Evolutionary conservation across 1,140 invertebrate genomes (phyloP).

Genomic region (Drosophila biarmipes): DNA sequence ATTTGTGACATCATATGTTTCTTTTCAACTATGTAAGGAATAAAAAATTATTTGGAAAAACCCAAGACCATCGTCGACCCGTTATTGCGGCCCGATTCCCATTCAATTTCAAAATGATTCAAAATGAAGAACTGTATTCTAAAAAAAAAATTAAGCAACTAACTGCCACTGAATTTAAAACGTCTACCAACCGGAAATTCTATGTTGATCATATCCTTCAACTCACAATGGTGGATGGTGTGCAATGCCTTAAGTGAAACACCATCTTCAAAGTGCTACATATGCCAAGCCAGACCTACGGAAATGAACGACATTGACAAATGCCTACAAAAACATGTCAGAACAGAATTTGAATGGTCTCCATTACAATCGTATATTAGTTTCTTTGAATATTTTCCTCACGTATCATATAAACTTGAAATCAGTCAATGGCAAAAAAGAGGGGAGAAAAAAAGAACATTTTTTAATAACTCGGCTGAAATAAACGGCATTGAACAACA

Average conservation of each 20-base stretch:
- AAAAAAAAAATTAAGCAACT: constrained; percentile 20
- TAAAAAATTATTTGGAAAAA: too few species aligned
- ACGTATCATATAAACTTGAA: constrained; percentile 29
- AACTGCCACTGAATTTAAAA: constrained; percentile 18
- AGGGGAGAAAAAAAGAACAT: constrained; percentile 5
- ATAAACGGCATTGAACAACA: too few species aligned
- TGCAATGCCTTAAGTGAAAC: constrained; percentile 22
- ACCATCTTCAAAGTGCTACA: constrained; percentile 24
- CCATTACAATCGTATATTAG: constrained; percentile 30
- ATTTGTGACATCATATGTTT: too few species aligned
- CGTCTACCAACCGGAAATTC: constrained; percentile 6
- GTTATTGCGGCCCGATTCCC: constrained; percentile 14
- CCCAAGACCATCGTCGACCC: constrained; percentile 2
- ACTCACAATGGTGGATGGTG: constrained; percentile 24
- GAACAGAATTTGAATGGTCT: constrained; percentile 15
- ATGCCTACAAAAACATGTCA: constrained; percentile 15
- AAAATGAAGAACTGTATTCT: constrained; percentile 24
- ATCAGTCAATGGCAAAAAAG: constrained; percentile 21
- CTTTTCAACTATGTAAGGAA: too few species aligned
- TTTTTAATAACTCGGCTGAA: constrained; percentile 2
- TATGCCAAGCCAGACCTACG: constrained; percentile 24
- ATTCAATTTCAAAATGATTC: constrained; percentile 25
- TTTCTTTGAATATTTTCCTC: constrained; percentile 38
- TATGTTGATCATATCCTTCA: constrained; percentile 2
- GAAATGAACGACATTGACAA: constrained; percentile 16